These are phyloP conservation scores for Gobionotothen gibberifrons DNA, from an alignment of 2,797 vertebrate species.

Conservation along the genomic window DNA sequence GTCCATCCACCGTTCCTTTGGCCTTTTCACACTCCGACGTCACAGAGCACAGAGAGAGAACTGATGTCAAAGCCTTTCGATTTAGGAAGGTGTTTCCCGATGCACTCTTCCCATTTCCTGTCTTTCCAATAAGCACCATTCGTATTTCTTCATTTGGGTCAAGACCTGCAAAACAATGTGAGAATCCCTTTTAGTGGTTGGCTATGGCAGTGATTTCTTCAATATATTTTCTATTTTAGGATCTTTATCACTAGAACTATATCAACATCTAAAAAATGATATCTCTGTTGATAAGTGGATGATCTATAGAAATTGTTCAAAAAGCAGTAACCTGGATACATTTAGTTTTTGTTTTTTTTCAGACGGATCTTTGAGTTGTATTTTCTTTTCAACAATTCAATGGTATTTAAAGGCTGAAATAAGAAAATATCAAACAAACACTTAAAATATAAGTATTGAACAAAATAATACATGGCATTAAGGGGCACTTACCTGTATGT, in stretches of 20 bases:
- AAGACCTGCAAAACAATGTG: constrained; percentile 14
- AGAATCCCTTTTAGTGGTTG: background rate
- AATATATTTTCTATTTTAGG: background rate
- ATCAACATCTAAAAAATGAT: background rate
- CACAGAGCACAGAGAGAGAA: background rate
- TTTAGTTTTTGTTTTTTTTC: background rate
- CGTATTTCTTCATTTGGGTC: constrained; percentile 15
- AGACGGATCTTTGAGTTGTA: background rate
- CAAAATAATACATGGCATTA: background rate
- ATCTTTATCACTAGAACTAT: background rate
- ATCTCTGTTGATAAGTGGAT: background rate
- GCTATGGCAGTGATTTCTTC: background rate
- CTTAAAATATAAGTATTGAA: background rate
- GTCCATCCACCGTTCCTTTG: constrained; percentile 19
- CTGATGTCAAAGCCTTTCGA: background rate
- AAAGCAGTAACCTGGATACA: background rate
- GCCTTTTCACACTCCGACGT: constrained; percentile 40
- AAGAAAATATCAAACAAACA: background rate
- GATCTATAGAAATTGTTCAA: background rate
- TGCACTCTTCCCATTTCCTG: constrained; percentile 56
- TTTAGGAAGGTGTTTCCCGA: constrained; percentile 52
- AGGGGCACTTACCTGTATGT: constrained; percentile 3
- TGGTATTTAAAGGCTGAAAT: background rate
- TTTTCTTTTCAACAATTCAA: background rate
- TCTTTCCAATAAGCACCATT: constrained; percentile 49